Evolutionary conservation across 2,888 invertebrate species (phyloP).

Genomic region (Apodemia duryi): DNA sequence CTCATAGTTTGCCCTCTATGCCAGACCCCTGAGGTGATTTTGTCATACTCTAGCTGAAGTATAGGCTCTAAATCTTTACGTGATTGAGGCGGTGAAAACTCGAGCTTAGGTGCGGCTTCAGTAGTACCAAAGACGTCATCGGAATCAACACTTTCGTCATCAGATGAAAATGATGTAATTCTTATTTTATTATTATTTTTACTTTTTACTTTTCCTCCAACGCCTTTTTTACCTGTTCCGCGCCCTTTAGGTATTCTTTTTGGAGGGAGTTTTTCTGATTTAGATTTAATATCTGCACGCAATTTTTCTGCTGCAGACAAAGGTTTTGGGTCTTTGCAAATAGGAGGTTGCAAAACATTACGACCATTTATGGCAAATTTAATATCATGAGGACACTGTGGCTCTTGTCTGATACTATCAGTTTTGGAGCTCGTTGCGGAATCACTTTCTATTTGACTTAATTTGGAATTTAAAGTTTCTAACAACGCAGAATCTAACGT

Average conservation of each 20-base stretch:
- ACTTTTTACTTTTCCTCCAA: conserved; percentile 78
- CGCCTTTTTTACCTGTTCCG: conserved; percentile 78
- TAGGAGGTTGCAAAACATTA: conserved; percentile 59
- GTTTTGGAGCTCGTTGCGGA: conserved; percentile 87
- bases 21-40: conserved; percentile 83
- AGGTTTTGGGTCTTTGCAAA: conserved; percentile 63
- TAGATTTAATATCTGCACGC: conserved; percentile 74
- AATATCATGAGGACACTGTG: conserved; percentile 74
- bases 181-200: conserved; percentile 84
- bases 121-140: conserved; percentile 88
- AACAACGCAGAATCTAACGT: conserved; percentile 83
- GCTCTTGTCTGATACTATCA: conserved; percentile 82
- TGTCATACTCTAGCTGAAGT: conserved; percentile 84
- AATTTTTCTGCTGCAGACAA: conserved; percentile 71
- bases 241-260: conserved; percentile 82
- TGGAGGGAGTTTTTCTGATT: conserved; percentile 81
- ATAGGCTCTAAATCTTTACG: conserved; percentile 88
- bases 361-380: conserved; percentile 74
- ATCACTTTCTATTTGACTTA: conserved; percentile 88
- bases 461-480: conserved; percentile 84
- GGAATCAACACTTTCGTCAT: conserved; percentile 87
- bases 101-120: conserved; percentile 85
- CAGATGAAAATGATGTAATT: conserved; percentile 87
- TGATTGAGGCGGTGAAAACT: conserved; percentile 87
- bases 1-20: conserved; percentile 86